Percentiles rank a stretch among this genome's conserved stretches.
These are phyloP conservation scores for Barnardius zonarius DNA, from an alignment of 2,113 vertebrate genomes.

Conservation along the genomic window DNA sequence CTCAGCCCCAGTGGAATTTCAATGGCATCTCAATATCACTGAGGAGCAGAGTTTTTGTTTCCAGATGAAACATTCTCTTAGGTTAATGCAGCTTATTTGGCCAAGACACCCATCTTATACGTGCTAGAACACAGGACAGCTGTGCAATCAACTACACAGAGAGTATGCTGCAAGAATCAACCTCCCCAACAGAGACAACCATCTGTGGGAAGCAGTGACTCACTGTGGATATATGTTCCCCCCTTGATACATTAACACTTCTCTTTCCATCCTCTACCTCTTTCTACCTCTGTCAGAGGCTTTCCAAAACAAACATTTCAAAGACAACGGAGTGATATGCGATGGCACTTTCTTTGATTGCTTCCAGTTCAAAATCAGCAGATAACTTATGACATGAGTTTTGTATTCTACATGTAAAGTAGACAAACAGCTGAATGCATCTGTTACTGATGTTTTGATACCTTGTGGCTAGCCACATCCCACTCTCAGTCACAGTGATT, in stretches of 20 bases:
- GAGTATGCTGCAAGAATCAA: not conserved
- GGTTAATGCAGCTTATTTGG: not conserved
- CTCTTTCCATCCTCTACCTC: not conserved
- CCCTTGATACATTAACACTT: not conserved
- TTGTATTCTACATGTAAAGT: not conserved
- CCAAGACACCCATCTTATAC: not conserved
- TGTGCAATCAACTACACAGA: not conserved
- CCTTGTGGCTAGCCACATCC: not conserved
- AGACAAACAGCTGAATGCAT: slow-evolving; percentile 33
- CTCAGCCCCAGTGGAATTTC: not conserved
- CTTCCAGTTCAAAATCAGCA: not conserved
- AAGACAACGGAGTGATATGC: not conserved
- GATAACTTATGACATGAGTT: not conserved
- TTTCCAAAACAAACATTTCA: not conserved
- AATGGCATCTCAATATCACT: not conserved
- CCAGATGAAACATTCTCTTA: not conserved
- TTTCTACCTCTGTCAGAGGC: not conserved
- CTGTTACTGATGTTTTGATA: not conserved
- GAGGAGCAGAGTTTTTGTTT: not conserved
- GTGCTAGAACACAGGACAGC: not conserved
- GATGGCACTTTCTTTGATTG: not conserved
- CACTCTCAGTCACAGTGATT: not conserved
- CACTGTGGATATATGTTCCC: not conserved
- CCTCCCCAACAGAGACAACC: not conserved
- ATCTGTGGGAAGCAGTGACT: not conserved